These are phyloP conservation scores for Drosophila trapezifrons DNA, from an alignment of 1,140 invertebrate species.

Conservation along the genomic window DNA sequence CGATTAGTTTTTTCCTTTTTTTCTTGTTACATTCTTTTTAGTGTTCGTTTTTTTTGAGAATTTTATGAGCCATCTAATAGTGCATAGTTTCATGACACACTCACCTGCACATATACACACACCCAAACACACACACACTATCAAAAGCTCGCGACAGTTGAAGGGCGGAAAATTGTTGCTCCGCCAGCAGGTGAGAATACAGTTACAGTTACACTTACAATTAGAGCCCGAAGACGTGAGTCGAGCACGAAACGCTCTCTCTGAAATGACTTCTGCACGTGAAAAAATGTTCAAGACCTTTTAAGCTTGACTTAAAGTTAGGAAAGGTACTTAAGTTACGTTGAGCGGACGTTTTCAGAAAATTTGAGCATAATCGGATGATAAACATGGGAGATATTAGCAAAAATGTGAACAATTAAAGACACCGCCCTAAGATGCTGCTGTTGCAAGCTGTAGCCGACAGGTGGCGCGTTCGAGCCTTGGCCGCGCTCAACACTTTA, in stretches of 20 bases:
- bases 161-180: slow-evolving; percentile 71
- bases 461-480: too few species aligned
- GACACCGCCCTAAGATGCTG: too few species aligned
- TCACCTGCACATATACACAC: slow-evolving; percentile 24
- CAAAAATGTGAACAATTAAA: too few species aligned
- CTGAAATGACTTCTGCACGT: slow-evolving; percentile 7
- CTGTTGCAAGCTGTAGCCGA: too few species aligned
- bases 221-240: slow-evolving; percentile 37
- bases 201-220: slow-evolving; percentile 31
- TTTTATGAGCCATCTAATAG: slow-evolving; percentile 41
- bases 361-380: too few species aligned
- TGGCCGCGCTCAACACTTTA: too few species aligned
- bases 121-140: slow-evolving; percentile 19
- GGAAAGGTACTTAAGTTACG: not conserved
- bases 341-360: too few species aligned
- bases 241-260: slow-evolving; percentile 15
- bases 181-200: slow-evolving; percentile 40
- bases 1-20: not conserved
- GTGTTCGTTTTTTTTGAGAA: slow-evolving; percentile 11
- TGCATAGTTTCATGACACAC: slow-evolving; percentile 33
- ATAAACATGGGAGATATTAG: too few species aligned
- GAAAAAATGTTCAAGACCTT: not conserved
- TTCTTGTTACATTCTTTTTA: not conserved
- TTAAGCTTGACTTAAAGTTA: not conserved
- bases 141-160: slow-evolving; percentile 12